Evolutionary conservation across 2,113 vertebrate species (phyloP).

Genomic region (Amphiprion ocellaris): DNA sequence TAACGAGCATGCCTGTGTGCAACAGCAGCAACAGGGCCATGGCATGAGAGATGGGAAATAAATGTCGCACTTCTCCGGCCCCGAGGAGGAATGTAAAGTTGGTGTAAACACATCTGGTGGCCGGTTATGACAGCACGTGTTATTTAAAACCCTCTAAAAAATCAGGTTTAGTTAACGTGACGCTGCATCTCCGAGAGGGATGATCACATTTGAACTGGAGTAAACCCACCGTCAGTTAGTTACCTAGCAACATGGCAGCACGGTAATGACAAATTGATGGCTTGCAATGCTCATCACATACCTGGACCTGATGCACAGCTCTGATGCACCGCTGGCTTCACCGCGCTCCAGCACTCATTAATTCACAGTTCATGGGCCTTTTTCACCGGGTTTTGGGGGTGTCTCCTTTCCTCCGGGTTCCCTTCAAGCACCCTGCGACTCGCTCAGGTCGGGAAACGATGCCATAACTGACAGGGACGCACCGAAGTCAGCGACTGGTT

Average conservation of each 20-base stretch:
- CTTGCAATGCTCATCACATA: slow-evolving; percentile 70
- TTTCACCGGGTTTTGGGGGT: slow-evolving; percentile 7
- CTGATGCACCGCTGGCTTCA: slow-evolving; percentile 25
- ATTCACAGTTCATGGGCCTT: slow-evolving; percentile 59
- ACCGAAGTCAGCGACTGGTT: slow-evolving; percentile 53
- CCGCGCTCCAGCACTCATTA: slow-evolving; percentile 26
- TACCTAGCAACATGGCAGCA: slow-evolving; percentile 84
- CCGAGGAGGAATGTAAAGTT: background rate
- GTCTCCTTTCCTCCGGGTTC: background rate
- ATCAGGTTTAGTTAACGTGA: slow-evolving; percentile 7
- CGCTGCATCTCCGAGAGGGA: slow-evolving; percentile 21
- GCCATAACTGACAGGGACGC: slow-evolving; percentile 45
- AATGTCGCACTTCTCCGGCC: slow-evolving; percentile 15
- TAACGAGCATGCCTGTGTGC: slow-evolving; percentile 37
- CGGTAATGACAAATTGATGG: slow-evolving; percentile 72
- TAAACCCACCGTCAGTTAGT: slow-evolving; percentile 78
- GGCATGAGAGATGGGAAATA: background rate
- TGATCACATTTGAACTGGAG: slow-evolving; percentile 69
- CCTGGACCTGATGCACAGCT: slow-evolving; percentile 68
- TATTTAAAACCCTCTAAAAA: background rate
- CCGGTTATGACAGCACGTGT: background rate
- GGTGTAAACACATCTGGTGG: slow-evolving; percentile 6
- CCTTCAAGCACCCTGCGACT: slow-evolving; percentile 35
- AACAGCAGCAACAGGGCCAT: slow-evolving; percentile 10
- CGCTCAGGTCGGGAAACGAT: slow-evolving; percentile 26